These are phyloP conservation scores for Pseudolaguvia tuberculata DNA, from an alignment of 2,113 vertebrate species.

Conservation along the genomic window DNA sequence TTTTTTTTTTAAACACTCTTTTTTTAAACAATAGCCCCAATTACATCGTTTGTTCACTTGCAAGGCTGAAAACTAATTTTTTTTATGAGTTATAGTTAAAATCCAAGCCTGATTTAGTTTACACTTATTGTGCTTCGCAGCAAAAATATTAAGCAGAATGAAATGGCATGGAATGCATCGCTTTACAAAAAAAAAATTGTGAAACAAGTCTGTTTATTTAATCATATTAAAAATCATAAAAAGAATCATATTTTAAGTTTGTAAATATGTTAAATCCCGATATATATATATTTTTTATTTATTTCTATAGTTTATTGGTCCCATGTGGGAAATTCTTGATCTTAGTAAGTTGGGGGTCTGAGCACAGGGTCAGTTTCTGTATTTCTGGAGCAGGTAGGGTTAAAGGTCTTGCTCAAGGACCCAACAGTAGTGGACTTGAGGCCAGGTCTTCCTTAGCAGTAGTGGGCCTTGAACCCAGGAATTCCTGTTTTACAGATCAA, in stretches of 20 bases:
- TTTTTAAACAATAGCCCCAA: conserved; percentile 84
- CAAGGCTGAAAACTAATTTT: conserved; percentile 78
- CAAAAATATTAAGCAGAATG: not conserved
- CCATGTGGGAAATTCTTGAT: no score
- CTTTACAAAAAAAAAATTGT: not conserved
- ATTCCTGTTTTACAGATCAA: no score
- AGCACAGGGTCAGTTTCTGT: no score
- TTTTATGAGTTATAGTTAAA: conserved; percentile 62
- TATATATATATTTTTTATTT: no score
- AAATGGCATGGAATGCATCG: not conserved
- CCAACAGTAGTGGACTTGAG: no score
- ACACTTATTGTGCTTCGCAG: conserved; percentile 8
- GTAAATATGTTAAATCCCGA: conserved; percentile 19
- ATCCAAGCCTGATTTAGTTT: not conserved
- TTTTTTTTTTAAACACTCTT: conserved; percentile 82
- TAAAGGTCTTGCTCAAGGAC: no score
- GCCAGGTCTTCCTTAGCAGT: no score
- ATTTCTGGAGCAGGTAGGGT: no score
- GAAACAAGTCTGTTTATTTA: conserved; percentile 20
- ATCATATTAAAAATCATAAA: conserved; percentile 8
- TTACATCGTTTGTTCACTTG: conserved; percentile 89
- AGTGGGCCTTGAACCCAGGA: no score
- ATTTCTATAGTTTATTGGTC: no score
- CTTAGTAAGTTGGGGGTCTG: no score
- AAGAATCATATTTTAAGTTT: not conserved